A percentile compares a stretch with the other conserved stretches of the same genome.
Conservation (phyloP, 1,140 invertebrate genomes). For the Drosophila asahinai region DNA sequence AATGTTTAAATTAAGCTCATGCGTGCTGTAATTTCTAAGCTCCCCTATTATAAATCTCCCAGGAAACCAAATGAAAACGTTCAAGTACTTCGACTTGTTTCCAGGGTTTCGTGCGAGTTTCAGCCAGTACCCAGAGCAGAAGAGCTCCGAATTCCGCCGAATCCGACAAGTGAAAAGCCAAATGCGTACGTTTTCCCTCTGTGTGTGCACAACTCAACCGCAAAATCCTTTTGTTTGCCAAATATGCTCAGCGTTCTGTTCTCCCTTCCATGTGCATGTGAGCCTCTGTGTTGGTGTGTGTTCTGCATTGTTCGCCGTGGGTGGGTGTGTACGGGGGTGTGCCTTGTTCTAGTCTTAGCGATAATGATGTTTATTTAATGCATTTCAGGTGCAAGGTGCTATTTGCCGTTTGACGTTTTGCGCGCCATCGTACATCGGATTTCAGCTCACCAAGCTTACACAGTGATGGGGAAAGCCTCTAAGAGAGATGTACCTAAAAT, state of each 20-base stretch:
- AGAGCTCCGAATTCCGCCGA: constrained; percentile 17
- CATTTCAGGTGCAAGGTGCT: constrained; percentile 81
- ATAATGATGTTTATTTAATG: constrained; percentile 84
- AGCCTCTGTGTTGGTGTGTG: constrained; percentile 21
- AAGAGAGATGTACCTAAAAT: neutral
- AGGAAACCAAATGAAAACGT: constrained; percentile 1
- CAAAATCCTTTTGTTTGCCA: constrained; percentile 76
- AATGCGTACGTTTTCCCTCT: constrained; percentile 54
- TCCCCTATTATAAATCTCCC: neutral
- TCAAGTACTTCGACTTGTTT: constrained; percentile 1
- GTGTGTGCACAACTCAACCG: constrained; percentile 71
- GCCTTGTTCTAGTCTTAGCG: constrained; percentile 69
- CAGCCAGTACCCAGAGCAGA: neutral
- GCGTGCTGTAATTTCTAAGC: neutral
- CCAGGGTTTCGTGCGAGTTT: neutral
- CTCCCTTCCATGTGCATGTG: constrained; percentile 17
- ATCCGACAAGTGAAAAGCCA: constrained; percentile 50
- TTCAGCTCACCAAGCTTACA: constrained; percentile 23
- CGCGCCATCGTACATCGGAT: constrained; percentile 62
- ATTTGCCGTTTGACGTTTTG: constrained; percentile 78
- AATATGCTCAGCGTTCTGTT: constrained; percentile 50
- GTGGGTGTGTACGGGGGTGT: constrained; percentile 11
- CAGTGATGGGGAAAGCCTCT: neutral
- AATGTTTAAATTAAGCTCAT: neutral
- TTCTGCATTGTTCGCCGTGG: constrained; percentile 33